These are phyloP conservation scores for Gobius niger DNA, from an alignment of 2,113 vertebrate genomes.

Conservation along the genomic window DNA sequence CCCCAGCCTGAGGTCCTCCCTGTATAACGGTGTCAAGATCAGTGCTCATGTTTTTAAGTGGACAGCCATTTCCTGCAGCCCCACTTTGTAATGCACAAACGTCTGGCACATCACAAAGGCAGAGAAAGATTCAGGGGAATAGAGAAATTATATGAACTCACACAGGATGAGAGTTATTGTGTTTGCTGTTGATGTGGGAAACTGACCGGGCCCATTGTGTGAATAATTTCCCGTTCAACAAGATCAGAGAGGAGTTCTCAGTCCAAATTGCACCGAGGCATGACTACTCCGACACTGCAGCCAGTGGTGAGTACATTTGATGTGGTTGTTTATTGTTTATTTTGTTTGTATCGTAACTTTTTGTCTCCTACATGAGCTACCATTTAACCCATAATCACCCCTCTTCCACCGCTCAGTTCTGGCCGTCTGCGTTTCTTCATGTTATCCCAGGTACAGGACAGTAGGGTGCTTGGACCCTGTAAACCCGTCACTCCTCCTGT, in stretches of 20 bases:
- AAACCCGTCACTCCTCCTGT: slow-evolving; percentile 59
- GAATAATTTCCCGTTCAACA: slow-evolving; percentile 49
- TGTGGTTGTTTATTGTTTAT: slow-evolving; percentile 17
- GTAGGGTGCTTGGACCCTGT: slow-evolving; percentile 55
- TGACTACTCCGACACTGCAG: slow-evolving; percentile 28
- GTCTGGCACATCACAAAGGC: slow-evolving; percentile 71
- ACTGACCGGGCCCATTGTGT: slow-evolving; percentile 46
- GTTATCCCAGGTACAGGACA: slow-evolving; percentile 36
- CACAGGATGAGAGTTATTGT: slow-evolving; percentile 65
- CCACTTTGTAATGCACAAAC: slow-evolving; percentile 54
- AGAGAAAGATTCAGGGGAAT: slow-evolving; percentile 55
- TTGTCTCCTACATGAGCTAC: background rate
- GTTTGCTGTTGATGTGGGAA: slow-evolving; percentile 69
- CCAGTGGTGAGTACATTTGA: background rate
- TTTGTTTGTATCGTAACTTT: slow-evolving; percentile 18
- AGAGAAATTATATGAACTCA: slow-evolving; percentile 72
- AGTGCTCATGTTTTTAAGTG: slow-evolving; percentile 59
- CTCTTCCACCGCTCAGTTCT: slow-evolving; percentile 40
- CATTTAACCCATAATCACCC: slow-evolving; percentile 36
- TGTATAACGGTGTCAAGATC: slow-evolving; percentile 67
- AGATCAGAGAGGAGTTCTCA: slow-evolving; percentile 42
- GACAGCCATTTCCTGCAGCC: slow-evolving; percentile 69
- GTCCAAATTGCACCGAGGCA: slow-evolving; percentile 40
- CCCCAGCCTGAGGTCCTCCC: slow-evolving; percentile 59
- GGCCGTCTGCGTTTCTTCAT: slow-evolving; percentile 37